Evolutionary conservation across 2,113 vertebrate genomes (phyloP).

Genomic region (Macheiramphus alcinus): DNA sequence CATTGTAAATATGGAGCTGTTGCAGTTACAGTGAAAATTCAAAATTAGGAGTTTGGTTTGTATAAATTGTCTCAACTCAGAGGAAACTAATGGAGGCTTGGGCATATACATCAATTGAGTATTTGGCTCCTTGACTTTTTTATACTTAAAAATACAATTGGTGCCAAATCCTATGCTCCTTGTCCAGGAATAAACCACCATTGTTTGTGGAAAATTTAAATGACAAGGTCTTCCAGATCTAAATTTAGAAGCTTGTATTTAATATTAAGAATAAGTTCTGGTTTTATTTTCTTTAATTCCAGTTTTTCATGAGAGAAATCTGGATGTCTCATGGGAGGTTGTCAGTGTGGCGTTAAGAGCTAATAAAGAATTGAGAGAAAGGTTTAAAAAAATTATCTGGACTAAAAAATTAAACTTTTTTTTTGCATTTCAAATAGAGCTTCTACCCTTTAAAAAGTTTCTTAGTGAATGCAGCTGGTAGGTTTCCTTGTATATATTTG

Average conservation of each 20-base stretch:
- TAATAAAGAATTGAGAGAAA: background rate
- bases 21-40: background rate
- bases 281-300: background rate
- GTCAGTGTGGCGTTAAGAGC: background rate
- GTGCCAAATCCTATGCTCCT: background rate
- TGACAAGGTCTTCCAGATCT: background rate
- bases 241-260: background rate
- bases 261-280: background rate
- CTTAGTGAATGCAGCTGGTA: background rate
- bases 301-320: background rate
- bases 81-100: background rate
- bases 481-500: background rate
- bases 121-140: background rate
- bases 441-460: background rate
- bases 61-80: background rate
- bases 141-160: background rate
- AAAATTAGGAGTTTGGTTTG: background rate
- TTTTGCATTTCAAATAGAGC: background rate
- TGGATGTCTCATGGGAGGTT: background rate
- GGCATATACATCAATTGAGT: rapidly evolving
- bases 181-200: background rate
- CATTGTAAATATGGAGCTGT: background rate
- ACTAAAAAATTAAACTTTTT: background rate
- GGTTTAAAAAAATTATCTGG: background rate
- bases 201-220: background rate